phyloP scores from a whole-genome alignment of 2,888 invertebrate species.

The Nemoura dubitans region DNA sequence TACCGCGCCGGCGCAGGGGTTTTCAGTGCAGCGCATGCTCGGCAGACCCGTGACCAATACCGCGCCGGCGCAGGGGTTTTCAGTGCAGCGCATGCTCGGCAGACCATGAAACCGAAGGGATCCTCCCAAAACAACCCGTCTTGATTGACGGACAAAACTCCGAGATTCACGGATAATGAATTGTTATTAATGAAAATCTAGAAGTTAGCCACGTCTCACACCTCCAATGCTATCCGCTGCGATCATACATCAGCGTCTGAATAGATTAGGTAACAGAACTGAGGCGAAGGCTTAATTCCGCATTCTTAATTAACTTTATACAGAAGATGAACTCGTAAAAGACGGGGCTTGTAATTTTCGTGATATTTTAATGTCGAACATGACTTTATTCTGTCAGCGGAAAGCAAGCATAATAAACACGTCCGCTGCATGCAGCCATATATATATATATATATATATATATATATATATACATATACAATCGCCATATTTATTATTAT shows the following conservation, averaged over 20 bases:
- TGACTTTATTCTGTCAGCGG: background rate
- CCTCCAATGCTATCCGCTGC: slow-evolving; percentile 24
- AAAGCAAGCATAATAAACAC: background rate
- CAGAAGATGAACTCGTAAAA: slow-evolving; percentile 13
- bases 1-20: too few relatives aligned
- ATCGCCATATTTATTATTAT: background rate
- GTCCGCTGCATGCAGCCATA: background rate
- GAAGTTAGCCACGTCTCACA: slow-evolving; percentile 17
- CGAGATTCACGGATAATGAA: slow-evolving; percentile 26
- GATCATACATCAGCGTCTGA: slow-evolving; percentile 27
- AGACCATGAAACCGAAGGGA: slow-evolving; percentile 39
- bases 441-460: background rate
- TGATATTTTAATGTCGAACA: slow-evolving; percentile 18
- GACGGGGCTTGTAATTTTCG: background rate
- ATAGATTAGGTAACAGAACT: slow-evolving; percentile 26
- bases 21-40: too few relatives aligned
- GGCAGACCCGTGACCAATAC: too few relatives aligned
- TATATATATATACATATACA: background rate
- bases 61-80: background rate
- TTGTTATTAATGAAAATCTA: slow-evolving; percentile 21
- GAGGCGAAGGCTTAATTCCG: slow-evolving; percentile 9
- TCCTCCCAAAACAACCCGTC: background rate
- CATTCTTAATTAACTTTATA: slow-evolving; percentile 15
- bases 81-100: slow-evolving; percentile 39
- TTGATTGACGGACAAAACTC: slow-evolving; percentile 25